Base-by-base conservation (phyloP, 2,888 invertebrate species). In the Holacanthella duospinosa region DNA sequence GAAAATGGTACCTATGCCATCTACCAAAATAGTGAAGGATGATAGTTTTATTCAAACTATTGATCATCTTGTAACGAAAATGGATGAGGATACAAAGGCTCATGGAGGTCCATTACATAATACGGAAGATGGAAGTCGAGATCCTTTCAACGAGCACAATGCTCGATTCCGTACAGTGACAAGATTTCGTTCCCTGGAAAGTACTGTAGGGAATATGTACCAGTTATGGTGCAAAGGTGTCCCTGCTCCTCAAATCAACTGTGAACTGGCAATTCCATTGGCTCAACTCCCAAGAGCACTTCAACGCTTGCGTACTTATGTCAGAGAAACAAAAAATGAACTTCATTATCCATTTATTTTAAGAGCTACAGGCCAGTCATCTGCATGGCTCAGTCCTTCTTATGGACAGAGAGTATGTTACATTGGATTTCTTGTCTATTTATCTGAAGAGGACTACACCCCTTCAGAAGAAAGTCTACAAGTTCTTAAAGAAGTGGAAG, bases 371-470 rank as follows among this genome's bases (percentile, higher is more conserved):
- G 55, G 55, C 6, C 27, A 21, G 16, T 55, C 55, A 3, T 26
- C 26, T 6, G 26, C 55, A 9, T 55, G 55, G 55, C 55, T 55
- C 6, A 55, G 55, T 21, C 27, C 55, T 6, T 55, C 55, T n/a
- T 55, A 55, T n/a, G 27, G 16, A 3, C 24, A n/a, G 24, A 4
- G 29, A 9, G 29, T 28, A 25, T 21, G 24, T n/a, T 55, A 28
- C 27, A 55, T 55, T 55, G 55, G 55, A 12, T 55, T 55, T 26
- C 55, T 55, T 6, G 55, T 55, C 27, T 55, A 55, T n/a, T 26
- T 55, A 6, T 48, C 48, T n/a, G 55, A 55, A 16, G 55, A 55
- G 27, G 29, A 55, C 26, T 26, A 28, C 29, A 28, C 25, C 27
- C 6, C 29, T 6, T 9, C 6, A 6, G 27, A 55, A 16, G 29